phyloP scores from a whole-genome alignment of 2,888 invertebrate species.

The Norana najaformis region DNA sequence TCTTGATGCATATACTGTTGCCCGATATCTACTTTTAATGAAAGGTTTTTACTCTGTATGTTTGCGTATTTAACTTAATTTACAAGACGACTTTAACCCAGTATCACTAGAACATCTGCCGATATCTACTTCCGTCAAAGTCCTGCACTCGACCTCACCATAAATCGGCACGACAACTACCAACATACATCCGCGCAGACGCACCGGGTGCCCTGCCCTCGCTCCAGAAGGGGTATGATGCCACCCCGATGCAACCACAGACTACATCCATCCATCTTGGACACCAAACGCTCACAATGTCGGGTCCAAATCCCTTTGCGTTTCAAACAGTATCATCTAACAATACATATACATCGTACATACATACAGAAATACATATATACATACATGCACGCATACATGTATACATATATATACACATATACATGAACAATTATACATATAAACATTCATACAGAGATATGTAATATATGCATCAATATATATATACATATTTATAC shows the following conservation, averaged over 20 bases:
- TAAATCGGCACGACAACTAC: background rate
- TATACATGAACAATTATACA: background rate
- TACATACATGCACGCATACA: background rate
- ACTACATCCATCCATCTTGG: background rate
- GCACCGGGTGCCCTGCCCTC: too few species aligned
- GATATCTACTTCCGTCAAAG: background rate
- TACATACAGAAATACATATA: background rate
- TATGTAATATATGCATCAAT: background rate
- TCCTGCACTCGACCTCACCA: background rate
- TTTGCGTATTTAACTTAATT: too few species aligned
- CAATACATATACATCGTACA: too few species aligned
- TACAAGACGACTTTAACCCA: too few species aligned
- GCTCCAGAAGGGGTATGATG: background rate
- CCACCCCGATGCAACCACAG: background rate
- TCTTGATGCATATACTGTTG: too few species aligned
- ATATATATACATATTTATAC: background rate
- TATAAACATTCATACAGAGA: background rate
- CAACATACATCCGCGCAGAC: background rate
- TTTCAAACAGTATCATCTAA: too few species aligned
- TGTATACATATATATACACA: background rate
- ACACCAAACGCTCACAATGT: too few species aligned
- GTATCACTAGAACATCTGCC: background rate
- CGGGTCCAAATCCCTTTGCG: too few species aligned
- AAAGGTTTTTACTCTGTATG: too few species aligned
- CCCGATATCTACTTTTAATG: too few species aligned